Evolutionary conservation across 1,140 invertebrate species (phyloP).

Genomic region (Tetramorium alpestre): DNA sequence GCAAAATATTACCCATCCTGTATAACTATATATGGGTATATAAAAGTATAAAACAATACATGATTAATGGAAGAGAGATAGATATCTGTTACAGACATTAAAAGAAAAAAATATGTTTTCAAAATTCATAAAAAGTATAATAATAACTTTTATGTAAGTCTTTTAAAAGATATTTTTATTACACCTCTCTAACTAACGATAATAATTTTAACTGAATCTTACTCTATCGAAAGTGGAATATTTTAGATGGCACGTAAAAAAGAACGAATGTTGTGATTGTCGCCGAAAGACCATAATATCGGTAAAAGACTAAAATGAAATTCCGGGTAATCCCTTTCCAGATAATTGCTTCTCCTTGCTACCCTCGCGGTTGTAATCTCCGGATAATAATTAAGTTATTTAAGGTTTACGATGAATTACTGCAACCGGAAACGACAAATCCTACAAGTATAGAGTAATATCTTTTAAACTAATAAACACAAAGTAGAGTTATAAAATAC

Average conservation of each 20-base stretch:
- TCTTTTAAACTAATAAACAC: conserved; percentile 2
- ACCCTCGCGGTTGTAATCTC: conserved; percentile 48
- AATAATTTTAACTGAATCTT: not conserved
- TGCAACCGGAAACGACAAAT: conserved; percentile 10
- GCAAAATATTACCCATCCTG: not conserved
- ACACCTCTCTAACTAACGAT: not conserved
- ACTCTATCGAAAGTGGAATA: not conserved
- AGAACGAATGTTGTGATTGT: conserved; percentile 16
- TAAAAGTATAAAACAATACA: not conserved
- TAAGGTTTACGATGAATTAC: conserved; percentile 50
- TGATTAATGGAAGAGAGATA: not conserved
- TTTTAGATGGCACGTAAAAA: conserved; percentile 8
- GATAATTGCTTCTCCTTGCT: conserved; percentile 47
- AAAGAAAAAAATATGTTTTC: not conserved
- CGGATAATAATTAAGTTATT: conserved; percentile 58
- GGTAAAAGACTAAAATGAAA: conserved; percentile 41
- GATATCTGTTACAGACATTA: not conserved
- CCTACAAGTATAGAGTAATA: not conserved
- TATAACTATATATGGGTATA: not conserved
- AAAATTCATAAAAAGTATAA: not conserved
- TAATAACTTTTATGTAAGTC: not conserved
- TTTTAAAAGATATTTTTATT: not conserved
- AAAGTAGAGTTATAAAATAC: not conserved
- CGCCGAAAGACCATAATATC: conserved; percentile 42
- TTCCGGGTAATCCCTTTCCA: conserved; percentile 45